Evolutionary conservation across 2,113 vertebrate species (phyloP).

Genomic region (Theristicus caerulescens): DNA sequence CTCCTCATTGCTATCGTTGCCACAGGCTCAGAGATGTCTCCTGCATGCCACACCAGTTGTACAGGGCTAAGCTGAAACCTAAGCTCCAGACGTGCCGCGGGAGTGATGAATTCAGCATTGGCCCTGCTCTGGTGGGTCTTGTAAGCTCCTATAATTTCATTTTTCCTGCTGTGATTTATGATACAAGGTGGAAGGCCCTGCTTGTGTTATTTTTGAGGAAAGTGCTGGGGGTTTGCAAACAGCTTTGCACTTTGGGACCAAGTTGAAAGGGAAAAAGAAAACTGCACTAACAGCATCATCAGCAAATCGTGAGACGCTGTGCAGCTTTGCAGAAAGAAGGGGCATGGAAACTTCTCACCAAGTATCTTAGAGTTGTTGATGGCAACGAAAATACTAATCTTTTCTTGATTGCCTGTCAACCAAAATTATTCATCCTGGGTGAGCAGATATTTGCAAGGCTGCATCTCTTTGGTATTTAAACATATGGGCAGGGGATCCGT

Average conservation of each 20-base stretch:
- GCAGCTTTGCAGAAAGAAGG: neutral
- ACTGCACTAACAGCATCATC: neutral
- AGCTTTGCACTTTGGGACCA: neutral
- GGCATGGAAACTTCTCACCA: neutral
- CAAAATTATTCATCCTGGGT: neutral
- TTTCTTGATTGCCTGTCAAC: constrained; percentile 27
- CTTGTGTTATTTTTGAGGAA: neutral
- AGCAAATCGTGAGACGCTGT: neutral
- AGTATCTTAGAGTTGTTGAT: neutral
- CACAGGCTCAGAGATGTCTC: neutral
- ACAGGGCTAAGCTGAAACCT: neutral
- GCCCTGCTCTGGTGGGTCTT: neutral
- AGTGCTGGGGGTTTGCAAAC: neutral
- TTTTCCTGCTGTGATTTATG: constrained; percentile 15
- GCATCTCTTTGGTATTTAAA: neutral
- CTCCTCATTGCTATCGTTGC: neutral
- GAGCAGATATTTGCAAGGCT: constrained; percentile 20
- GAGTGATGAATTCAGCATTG: neutral
- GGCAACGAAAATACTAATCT: neutral
- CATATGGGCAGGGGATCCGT: neutral
- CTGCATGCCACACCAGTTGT: neutral
- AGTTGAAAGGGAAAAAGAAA: neutral
- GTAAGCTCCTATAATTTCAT: neutral
- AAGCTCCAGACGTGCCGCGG: fast-evolving
- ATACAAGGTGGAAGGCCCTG: neutral